Base-by-base conservation (phyloP, 2,113 vertebrate species). In the Osmerus mordax region DNA sequence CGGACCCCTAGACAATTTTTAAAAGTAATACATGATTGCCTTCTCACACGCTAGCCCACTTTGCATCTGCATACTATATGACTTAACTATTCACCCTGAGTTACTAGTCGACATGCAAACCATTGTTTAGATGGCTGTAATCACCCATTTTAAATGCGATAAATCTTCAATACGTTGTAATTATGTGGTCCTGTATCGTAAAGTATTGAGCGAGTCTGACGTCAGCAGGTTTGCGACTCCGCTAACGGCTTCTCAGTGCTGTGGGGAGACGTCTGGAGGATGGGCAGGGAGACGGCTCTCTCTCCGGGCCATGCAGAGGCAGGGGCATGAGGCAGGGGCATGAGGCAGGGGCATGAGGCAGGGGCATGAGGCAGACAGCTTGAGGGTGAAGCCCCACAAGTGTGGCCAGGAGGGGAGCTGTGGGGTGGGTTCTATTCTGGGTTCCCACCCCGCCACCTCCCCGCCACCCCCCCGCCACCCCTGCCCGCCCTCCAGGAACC, bases 401-500 rank as follows among this genome's bases (percentile, higher is more conserved):
- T 75, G 81, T 56, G 77, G 85, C 74, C 83, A 83, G 82, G 29
- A 32, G 3, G 80, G 80, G 84, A 18, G 64, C 69, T 23, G 23
- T 72, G 78, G 76, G 65, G 52, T 77, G 8, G 68, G 59, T 25
- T 71, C 83, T 88, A 88, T 90, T 88, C 81, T 69, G 19, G 80
- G 80, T 72, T 19, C 56, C 70, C 58, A 75, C 82, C 72, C n/a
- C n/a, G n/a, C n/a, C n/a, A n/a, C n/a, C n/a, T n/a, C n/a, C 71
- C 65, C 74, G 12, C 81, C 78, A 67, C 81, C 81, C 32, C 81
- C 71, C 65, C 74, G 12, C 81, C 78, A 67, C 81, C 81, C 32
- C 81, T 76, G 82, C 83, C 28, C 84, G 74, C 82, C 83, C 82
- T 83, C 75, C 82, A 80, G 85, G 69, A 81, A 82, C 74, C 83